phyloP scores from a whole-genome alignment of 2,113 vertebrate genomes.

The Grammomys dolichurus region DNA sequence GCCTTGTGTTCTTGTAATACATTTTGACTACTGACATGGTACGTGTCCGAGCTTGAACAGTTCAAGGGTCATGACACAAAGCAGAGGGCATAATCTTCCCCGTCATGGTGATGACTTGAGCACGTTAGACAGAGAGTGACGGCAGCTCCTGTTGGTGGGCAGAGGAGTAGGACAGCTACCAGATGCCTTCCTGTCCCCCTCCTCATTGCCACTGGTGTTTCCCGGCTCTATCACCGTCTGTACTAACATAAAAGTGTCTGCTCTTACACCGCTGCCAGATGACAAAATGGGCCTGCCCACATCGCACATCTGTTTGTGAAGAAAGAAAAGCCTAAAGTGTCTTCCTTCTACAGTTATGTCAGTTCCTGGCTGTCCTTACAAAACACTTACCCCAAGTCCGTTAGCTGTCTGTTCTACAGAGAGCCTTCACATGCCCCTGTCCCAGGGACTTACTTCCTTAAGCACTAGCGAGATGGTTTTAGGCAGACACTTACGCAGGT shows the following conservation, averaged over 20 bases:
- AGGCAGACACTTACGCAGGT: neutral
- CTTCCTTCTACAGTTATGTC: neutral
- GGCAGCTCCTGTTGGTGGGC: neutral
- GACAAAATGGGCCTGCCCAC: neutral
- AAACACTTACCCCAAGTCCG: neutral
- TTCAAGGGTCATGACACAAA: neutral
- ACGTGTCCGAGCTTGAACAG: neutral
- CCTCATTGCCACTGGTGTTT: neutral
- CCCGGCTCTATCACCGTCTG: neutral
- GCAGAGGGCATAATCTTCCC: neutral
- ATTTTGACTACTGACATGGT: neutral
- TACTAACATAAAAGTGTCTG: neutral
- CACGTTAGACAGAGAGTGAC: neutral
- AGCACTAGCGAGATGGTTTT: neutral
- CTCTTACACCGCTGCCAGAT: neutral
- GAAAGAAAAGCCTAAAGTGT: conserved; percentile 3
- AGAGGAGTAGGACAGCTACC: neutral
- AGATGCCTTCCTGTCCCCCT: neutral
- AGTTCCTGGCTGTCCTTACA: conserved; percentile 6
- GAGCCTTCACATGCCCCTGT: neutral
- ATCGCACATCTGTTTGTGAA: neutral
- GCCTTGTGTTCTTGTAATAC: neutral
- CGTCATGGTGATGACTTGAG: neutral
- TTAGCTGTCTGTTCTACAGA: neutral
- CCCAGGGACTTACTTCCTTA: neutral